A percentile compares a stretch with the other conserved stretches of the same genome.
Evolutionary conservation across 1,140 invertebrate species (phyloP).

Genomic region (Pemphigus obesinymphae): DNA sequence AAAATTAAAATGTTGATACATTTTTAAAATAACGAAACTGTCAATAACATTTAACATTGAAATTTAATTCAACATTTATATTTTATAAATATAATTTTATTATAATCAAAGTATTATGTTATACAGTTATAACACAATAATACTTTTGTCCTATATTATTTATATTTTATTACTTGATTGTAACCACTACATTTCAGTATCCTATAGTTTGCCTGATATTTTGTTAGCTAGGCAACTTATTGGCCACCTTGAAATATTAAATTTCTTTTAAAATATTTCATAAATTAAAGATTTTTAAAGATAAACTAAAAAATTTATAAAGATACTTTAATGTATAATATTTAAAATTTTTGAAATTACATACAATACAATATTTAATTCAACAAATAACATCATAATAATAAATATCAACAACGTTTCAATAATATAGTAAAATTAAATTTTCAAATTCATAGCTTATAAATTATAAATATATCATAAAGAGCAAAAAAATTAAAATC

Average conservation of each 20-base stretch:
- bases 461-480: conserved; percentile 33
- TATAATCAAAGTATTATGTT: too few species aligned
- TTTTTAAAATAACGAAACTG: too few species aligned
- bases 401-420: too few species aligned
- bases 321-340: not conserved
- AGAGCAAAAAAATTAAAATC: conserved; percentile 25
- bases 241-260: not conserved
- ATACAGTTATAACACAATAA: too few species aligned
- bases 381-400: not conserved
- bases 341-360: not conserved
- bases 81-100: too few species aligned
- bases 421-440: not conserved
- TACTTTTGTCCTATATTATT: too few species aligned
- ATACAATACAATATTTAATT: not conserved
- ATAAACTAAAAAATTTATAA: not conserved
- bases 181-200: too few species aligned
- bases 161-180: too few species aligned
- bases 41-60: too few species aligned
- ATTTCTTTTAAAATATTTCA: not conserved
- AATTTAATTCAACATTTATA: too few species aligned
- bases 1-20: too few species aligned
- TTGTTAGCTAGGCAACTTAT: conserved; percentile 1
- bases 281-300: not conserved
- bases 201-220: not conserved
- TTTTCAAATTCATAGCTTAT: not conserved